Evolutionary conservation across 2,113 vertebrate species (phyloP), one percentile per base, ranked within the genome.

Genomic region (Mus pahari): DNA sequence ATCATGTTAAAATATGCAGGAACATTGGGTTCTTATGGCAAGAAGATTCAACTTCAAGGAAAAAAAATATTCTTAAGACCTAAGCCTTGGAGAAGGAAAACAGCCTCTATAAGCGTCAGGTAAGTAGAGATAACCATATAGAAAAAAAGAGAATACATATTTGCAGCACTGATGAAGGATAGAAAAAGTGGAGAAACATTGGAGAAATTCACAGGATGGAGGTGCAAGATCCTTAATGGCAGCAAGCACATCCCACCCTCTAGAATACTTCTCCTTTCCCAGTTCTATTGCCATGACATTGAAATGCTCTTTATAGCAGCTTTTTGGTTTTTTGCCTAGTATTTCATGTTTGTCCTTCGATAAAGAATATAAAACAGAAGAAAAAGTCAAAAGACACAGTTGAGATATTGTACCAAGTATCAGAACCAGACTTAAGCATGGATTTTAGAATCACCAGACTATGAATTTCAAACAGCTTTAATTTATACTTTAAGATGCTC

Each of bases 11-110:
- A 92, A 86, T 94, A 82, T 81, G 7, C 45, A 39, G 66, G 74
- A 92, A 33, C 50, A 90, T 82, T 94, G 10, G 74, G 75, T 77
- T 95, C 79, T 86, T 86, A 36, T 70, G 91, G 64, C 48, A 90
- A 73, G 20, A 90, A 73, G 20, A 7, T 26, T 26, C 92, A 55
- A 31, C 26, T 84, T 92, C 58, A 78, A 55, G 33, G 68, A 13
- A 50, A 36, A 91, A 89, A 86, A n/a, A 71, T 91, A 33, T 86
- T 66, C 78, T 62, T 2, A 89, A 42, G 86, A 31, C 20, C 13
- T 81, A 66, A 75, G 81, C 70, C 16, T 58, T 5, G 45, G 22
- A 19, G 42, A 82, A 92, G 14, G 39, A 7, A 96, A 78, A 84
- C 28, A 53, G 3, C 2, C 8, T 89, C 71, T n/a, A 83, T 12